Evolutionary conservation across 1,140 invertebrate species (phyloP), one percentile per base, ranked within the genome.

Genomic region (Tetraneura akinire): DNA sequence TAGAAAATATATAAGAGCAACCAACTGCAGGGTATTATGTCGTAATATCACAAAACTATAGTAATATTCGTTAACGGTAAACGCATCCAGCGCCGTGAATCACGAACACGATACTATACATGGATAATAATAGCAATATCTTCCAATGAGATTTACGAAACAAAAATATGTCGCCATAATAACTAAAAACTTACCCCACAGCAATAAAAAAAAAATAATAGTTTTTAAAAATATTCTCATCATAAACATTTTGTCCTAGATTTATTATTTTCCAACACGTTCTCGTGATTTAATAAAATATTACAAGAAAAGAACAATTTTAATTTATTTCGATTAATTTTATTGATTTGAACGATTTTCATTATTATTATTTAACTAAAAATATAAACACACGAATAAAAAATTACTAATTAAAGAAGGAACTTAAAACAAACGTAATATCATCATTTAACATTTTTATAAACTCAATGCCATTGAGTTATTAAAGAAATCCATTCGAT

Each of bases 131-230:
- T 14, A 45, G 10, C n/a, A 18, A 66, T 68, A 68, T 68, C 11
- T 68, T 68, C 64, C 45, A 45, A 68, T 68, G 3, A 45, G 37
- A 68, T 68, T 68, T 68, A 68, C 3, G 37, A 45, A 68, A 68
- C 45, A 42, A 9, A n/a, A 64, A 42, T 60, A 29, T 21, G 32
- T 42, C 18, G 18, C 32, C 29, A 42, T 66, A 32, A 21, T 18
- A 37, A 66, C 37, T 66, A 18, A 18, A 42, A 32, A 66, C n/a
- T 37, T 66, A 37, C 32, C 18, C n/a, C 32, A 18, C 13, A 21
- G 62, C 9, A 21, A 37, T n/a, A 3, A 23, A 45, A n/a, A 23
- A 23, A 23, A 68, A 45, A 45, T 68, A 68, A 68, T 23, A n/a
- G 11, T 23, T 45, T 23, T 45, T 16, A 23, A 45, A 66, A 8